A percentile compares a stretch with the other conserved stretches of the same genome.
phyloP scores from a whole-genome alignment of 2,888 invertebrate species.

The Buathra laborator region DNA sequence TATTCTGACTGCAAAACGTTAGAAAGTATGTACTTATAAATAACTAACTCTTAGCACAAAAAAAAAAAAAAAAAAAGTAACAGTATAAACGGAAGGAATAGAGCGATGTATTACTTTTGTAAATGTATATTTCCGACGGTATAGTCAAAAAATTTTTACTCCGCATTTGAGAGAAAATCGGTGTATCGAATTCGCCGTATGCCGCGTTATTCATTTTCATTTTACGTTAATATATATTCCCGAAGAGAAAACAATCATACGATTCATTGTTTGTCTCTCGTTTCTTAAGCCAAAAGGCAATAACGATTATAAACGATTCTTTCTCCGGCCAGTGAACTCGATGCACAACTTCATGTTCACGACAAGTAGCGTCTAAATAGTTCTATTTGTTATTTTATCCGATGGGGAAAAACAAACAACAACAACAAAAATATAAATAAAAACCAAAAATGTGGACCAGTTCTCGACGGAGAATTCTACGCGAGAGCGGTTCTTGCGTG shows the following conservation, averaged over 20 bases:
- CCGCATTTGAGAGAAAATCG: conserved; percentile 38
- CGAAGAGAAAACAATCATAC: not conserved
- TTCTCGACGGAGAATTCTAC: conserved; percentile 50
- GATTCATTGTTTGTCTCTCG: conserved; percentile 4
- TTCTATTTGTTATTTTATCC: conserved; percentile 37
- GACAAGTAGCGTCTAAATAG: conserved; percentile 41
- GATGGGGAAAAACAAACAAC: conserved; percentile 18
- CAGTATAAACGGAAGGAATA: conserved; percentile 47
- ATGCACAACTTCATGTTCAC: conserved; percentile 26
- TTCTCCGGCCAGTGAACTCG: conserved; percentile 16
- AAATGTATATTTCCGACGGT: conserved; percentile 70
- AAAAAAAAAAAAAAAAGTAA: conserved; percentile 25
- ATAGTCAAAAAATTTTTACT: conserved; percentile 43
- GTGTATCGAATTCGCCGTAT: not conserved
- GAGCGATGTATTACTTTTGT: conserved; percentile 72
- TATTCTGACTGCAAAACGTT: conserved; percentile 65
- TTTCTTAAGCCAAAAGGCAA: conserved; percentile 17
- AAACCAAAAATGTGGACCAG: conserved; percentile 56
- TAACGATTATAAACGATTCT: conserved; percentile 9
- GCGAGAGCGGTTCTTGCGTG: conserved; percentile 41
- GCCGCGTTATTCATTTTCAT: conserved; percentile 34
- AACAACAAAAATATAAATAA: conserved; percentile 27
- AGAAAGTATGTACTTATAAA: conserved; percentile 56
- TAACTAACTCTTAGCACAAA: conserved; percentile 59
- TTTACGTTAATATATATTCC: not conserved